Evolutionary conservation across 2,888 invertebrate species (phyloP), one percentile per base, ranked within the genome.

Genomic region (Poecilus cupreus): DNA sequence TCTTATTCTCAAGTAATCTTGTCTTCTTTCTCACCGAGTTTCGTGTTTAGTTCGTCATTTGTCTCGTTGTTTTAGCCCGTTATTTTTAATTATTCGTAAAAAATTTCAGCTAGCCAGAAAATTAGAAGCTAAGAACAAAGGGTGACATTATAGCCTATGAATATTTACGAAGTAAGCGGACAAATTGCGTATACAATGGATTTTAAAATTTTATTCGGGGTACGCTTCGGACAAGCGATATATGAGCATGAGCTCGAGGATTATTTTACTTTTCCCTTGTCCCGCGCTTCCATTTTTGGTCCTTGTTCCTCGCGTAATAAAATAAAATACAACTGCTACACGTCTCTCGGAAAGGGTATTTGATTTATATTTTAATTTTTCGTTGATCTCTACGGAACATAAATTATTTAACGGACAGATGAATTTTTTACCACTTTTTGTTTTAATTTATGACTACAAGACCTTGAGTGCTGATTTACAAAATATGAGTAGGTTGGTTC

Each of bases 361-460:
- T 75, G 75, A 75, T 75, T 75, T 75, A 75, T 75, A 75, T 75
- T 75, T 75, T 51, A 75, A 75, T 75, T 75, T 75, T 75, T 51
- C 49, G 75, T 46, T 75, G 51, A 75, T 75, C 11, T 49, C 13
- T 13, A 6, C 13, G 22, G 26, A 22, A 51, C 75, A 51, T 51
- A 46, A 22, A 75, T 75, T 75, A 20, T 49, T 49, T 49, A 20
- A 22, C 43, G 11, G 75, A 26, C 46, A 75, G n/a, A n/a, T 32
- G 75, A 18, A 43, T 20, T 49, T 75, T 49, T 75, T 75, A 22
- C 6, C 11, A 18, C 6, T 11, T 49, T 4, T 75, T 22, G 10
- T 51, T 18, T 18, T 16, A 51, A 10, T 51, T 37, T 70, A 70
- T 32, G 16, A 6, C 2, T 68, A n/a, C n/a, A n/a, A n/a, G n/a